A percentile compares a stretch with the other conserved stretches of the same genome.
Evolutionary conservation across 1,140 invertebrate genomes (phyloP).

Genomic region (Pogonomyrmex barbatus): DNA sequence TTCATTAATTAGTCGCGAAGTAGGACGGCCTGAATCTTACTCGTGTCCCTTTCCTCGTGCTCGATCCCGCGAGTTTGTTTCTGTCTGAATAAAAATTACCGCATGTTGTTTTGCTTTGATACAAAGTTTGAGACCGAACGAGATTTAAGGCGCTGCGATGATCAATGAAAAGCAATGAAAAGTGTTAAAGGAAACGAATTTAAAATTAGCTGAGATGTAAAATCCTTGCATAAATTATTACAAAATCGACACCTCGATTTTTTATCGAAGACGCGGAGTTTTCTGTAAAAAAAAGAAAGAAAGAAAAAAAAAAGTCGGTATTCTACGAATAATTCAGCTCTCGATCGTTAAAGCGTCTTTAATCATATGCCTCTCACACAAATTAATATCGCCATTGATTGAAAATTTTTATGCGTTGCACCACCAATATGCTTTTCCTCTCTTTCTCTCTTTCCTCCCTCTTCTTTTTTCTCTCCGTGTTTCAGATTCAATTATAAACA

Average conservation of each 20-base stretch:
- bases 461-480: neutral
- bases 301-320: neutral
- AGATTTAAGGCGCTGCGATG: neutral
- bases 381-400: conserved; percentile 48
- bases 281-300: too few relatives aligned
- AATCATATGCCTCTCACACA: conserved; percentile 4
- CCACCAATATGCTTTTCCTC: conserved; percentile 27
- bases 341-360: neutral
- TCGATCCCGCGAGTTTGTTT: conserved; percentile 28
- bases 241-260: neutral
- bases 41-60: conserved; percentile 40
- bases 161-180: neutral
- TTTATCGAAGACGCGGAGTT: neutral
- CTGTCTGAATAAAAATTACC: conserved; percentile 14
- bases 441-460: neutral
- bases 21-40: conserved; percentile 64
- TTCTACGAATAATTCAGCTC: neutral
- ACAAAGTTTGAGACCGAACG: neutral
- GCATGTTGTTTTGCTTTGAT: neutral
- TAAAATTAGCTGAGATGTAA: neutral
- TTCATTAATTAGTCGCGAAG: conserved; percentile 79
- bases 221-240: neutral
- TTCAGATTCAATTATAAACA: conserved; percentile 58
- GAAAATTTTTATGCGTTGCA: conserved; percentile 47
- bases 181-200: neutral